A percentile compares a stretch with the other conserved stretches of the same genome.
Evolutionary conservation across 92 coral and sea anemone species (phyloP).

Genomic region (Umimayanthus chanpuru): DNA sequence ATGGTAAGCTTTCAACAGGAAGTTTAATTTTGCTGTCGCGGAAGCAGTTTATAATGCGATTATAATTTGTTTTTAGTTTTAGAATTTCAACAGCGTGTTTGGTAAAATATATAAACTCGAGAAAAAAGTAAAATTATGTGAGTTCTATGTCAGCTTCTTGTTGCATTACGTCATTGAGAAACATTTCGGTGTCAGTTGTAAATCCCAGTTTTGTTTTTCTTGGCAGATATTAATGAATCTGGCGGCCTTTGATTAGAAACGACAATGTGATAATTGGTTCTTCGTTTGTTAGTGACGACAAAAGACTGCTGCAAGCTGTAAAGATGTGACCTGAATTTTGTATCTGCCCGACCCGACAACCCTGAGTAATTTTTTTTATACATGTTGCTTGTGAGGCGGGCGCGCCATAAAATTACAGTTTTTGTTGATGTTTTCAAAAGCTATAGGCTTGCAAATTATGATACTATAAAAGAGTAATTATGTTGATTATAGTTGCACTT

Average conservation of each 20-base stretch:
- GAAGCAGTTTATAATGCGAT: conserved; percentile 29
- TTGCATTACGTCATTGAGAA: background rate
- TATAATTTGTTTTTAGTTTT: background rate
- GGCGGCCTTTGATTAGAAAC: conserved; percentile 29
- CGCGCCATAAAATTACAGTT: background rate
- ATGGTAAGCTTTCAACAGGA: conserved; percentile 25
- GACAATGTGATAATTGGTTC: conserved; percentile 38
- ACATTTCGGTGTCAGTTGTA: no score
- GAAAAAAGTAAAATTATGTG: background rate
- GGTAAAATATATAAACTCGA: background rate
- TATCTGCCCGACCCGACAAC: background rate
- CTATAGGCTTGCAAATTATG: background rate
- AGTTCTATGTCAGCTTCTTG: background rate
- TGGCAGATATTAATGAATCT: conserved; percentile 21
- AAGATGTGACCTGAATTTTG: conserved; percentile 1
- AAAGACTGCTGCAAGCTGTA: background rate
- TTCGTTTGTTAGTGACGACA: background rate
- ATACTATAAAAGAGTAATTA: conserved; percentile 24
- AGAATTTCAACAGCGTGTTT: background rate
- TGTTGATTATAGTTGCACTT: conserved; percentile 36
- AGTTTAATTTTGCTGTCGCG: conserved; percentile 1
- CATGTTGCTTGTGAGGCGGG: background rate
- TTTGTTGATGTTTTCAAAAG: conserved; percentile 21
- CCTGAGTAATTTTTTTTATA: background rate
- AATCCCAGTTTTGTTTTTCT: conserved; percentile 27